Conservation (phyloP, 2,888 invertebrate species). For the Beris chalybata region DNA sequence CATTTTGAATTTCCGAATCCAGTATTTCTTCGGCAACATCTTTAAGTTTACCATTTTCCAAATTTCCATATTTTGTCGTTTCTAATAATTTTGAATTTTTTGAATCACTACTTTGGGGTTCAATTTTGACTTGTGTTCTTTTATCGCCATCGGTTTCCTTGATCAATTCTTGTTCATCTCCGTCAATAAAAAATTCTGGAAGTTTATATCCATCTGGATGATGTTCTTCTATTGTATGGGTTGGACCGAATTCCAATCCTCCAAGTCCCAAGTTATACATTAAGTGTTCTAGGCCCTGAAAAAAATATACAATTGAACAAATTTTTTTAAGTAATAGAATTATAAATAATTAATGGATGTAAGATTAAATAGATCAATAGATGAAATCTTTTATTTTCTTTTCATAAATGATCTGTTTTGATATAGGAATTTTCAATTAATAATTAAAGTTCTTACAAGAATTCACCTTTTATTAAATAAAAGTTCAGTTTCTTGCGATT, state of each 20-base stretch:
- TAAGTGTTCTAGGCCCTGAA: constrained; percentile 69
- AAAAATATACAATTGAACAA: neutral
- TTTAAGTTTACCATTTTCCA: neutral
- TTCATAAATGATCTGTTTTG: too few species aligned
- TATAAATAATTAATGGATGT: too few species aligned
- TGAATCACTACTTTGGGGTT: too few species aligned
- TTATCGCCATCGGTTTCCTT: constrained; percentile 4
- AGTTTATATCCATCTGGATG: constrained; percentile 47
- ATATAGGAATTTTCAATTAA: too few species aligned
- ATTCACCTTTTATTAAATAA: too few species aligned
- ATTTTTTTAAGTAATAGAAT: too few species aligned
- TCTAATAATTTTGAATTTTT: neutral
- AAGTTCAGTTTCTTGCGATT: too few species aligned
- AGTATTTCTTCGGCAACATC: constrained; percentile 4
- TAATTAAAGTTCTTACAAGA: too few species aligned
- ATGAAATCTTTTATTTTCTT: too few species aligned
- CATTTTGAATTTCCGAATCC: constrained; percentile 2
- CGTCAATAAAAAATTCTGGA: constrained; percentile 34
- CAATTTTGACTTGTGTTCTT: neutral
- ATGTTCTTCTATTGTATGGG: constrained; percentile 53
- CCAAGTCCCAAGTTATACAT: constrained; percentile 68
- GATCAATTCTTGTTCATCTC: constrained; percentile 26
- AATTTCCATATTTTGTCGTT: neutral
- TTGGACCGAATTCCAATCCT: constrained; percentile 60
- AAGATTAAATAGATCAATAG: too few species aligned